Evolutionary conservation across 2,888 invertebrate genomes (phyloP).

Genomic region (Flexamia atlantica): DNA sequence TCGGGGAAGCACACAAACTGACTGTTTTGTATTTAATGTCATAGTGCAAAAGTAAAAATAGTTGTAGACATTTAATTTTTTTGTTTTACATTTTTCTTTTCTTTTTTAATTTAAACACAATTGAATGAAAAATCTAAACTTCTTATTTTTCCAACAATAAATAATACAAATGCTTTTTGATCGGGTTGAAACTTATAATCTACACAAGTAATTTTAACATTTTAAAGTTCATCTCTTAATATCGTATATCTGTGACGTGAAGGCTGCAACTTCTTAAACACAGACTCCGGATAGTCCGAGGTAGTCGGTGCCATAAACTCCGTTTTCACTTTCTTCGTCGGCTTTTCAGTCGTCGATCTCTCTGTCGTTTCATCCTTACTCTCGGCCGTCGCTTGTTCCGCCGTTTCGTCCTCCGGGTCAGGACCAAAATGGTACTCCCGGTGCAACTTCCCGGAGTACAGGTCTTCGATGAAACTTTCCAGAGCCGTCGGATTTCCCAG

Average conservation of each 20-base stretch:
- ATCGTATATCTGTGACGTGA: constrained; percentile 97
- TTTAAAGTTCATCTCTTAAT: constrained; percentile 92
- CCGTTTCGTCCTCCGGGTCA: constrained; percentile 76
- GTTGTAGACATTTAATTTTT: too few relatives aligned
- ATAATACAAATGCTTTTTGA: too few relatives aligned
- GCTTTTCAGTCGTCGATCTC: constrained; percentile 69
- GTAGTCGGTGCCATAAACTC: constrained; percentile 72
- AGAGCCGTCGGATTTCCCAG: constrained; percentile 90
- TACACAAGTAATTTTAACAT: too few relatives aligned
- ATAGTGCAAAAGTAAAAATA: too few relatives aligned
- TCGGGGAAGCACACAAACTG: too few relatives aligned
- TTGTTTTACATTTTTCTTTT: too few relatives aligned
- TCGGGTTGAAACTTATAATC: too few relatives aligned
- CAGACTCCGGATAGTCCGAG: constrained; percentile 90
- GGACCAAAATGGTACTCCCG: constrained; percentile 99
- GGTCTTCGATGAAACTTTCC: constrained; percentile 88
- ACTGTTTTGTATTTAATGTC: too few relatives aligned
- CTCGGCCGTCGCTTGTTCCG: neutral
- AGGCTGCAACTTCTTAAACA: constrained; percentile 97
- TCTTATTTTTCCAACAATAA: too few relatives aligned
- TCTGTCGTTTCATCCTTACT: neutral
- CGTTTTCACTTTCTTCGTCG: neutral
- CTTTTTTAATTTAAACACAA: too few relatives aligned
- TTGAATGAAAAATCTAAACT: too few relatives aligned
- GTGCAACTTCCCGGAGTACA: constrained; percentile 98